Evolutionary conservation across 2,113 vertebrate genomes (phyloP), one percentile per base, ranked within the genome.

Genomic region (Tylochromis polylepis): DNA sequence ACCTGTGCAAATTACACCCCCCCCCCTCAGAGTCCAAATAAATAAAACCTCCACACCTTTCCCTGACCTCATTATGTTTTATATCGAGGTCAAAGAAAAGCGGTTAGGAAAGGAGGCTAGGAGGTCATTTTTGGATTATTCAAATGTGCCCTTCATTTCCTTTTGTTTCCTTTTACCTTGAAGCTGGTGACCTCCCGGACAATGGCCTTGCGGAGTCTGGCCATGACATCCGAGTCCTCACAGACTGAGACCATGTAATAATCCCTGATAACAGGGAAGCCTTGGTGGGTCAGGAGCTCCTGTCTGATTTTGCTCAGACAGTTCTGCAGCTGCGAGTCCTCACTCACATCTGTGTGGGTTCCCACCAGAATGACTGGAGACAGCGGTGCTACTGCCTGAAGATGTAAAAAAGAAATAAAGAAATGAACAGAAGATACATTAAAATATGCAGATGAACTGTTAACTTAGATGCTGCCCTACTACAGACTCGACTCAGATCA

Each of bases 321-420:
- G 56, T 96, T 94, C 91, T 97, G 98, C 9, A 96, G 93, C 14
- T 98, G 96, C 79, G 87, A 90, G 53, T 99, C 98, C 62, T 97
- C 96, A 79, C 97, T 97, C 89, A 97, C 80, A 75, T 99, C 99
- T 36, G 96, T 89, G 87, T 99, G 98, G 6, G 99, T 99, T 59
- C 98, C 99, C 38, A 99, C 97, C 53, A 99, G 97, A 91, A 99
- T 97, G 82, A 99, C 99, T 0, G 99, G 98, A 5, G 98, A 97
- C 7, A 96, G 95, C 0, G 98, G 97, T 9, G 98, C 98, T 3
- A 96, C 95, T 1, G 98, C 98, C 99, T 99, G 75, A 12, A 65
- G n/a, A 1, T 58, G 14, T 27, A 41, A 24, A 62, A 51, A 62
- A 3, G 6, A 29, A 55, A 9, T 8, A 80, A 49, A 65, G 20